Base-by-base conservation (phyloP, 2,797 vertebrate species). In the Phyllotis vaccarum region DNA sequence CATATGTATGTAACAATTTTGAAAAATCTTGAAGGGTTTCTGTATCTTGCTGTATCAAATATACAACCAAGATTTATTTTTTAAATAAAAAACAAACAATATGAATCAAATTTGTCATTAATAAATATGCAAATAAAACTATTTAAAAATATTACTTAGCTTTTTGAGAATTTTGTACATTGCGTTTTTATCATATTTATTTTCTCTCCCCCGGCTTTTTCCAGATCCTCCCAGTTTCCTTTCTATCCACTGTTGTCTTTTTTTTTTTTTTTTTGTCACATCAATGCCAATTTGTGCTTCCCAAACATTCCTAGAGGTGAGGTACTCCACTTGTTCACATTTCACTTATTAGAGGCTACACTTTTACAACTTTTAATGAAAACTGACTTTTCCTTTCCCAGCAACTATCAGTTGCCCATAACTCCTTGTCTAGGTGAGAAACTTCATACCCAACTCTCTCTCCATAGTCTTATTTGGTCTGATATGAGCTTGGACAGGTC, bases 361-460 rank as follows among this genome's bases (percentile, higher is more conserved):
- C 24, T 82, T 81, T 82, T 62, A 82, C 37, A 82, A n/a, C n/a
- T n/a, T n/a, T n/a, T n/a, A n/a, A n/a, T n/a, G 56, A 82, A 82
- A 62, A 19, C 14, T 43, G 80, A 82, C 14, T 0, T 62, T 82
- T 60, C 24, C 14, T 43, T 19, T 62, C 8, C 16, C 14, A 31
- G 37, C 2, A 60, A 27, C 24, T 40, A 82, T 43, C 56, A 82
- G 3, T 56, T 43, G 1, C 14, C 5, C 27, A 62, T 3, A 62
- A 16, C 27, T 19, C 8, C 54, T 81, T 60, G 13, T 24, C 14
- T 60, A 60, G 3, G 37, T 37, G 56, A 60, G 56, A 62, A 43
- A 60, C 3, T 40, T 82, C 56, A 43, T 43, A 4, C 8, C 14
- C 56, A 19, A 19, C 14, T 29, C 37, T 43, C 70, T 43, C 70